Conservation (phyloP, 2,113 vertebrate genomes). For the Thymallus thymallus region DNA sequence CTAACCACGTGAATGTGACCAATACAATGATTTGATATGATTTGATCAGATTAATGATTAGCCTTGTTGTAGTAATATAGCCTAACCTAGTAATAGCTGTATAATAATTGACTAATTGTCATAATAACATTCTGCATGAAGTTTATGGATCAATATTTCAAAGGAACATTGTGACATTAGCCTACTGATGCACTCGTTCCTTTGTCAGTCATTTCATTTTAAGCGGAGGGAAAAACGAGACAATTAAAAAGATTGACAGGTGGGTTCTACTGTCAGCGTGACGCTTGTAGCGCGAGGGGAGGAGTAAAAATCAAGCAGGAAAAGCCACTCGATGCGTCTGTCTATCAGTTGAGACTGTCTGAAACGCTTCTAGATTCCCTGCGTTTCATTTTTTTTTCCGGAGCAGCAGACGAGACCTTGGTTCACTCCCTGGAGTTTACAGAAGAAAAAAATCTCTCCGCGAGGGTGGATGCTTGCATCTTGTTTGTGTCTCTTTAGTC, state of each 20-base stretch:
- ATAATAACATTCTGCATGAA: conserved; percentile 14
- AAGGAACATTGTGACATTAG: conserved; percentile 18
- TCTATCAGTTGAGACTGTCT: conserved; percentile 96
- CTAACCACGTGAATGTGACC: no score
- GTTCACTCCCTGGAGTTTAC: conserved; percentile 83
- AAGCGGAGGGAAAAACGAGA: conserved; percentile 75
- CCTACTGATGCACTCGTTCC: conserved; percentile 62
- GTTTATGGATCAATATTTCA: conserved; percentile 34
- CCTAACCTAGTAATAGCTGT: not conserved
- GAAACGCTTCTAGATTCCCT: conserved; percentile 90
- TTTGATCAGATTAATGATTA: not conserved
- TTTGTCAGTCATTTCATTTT: conserved; percentile 78
- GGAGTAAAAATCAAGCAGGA: conserved; percentile 93
- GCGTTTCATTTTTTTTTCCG: conserved; percentile 84
- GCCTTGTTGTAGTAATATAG: not conserved
- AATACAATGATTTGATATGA: no score
- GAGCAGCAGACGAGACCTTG: conserved; percentile 80
- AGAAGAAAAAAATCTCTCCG: conserved; percentile 73
- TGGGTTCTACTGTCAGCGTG: conserved; percentile 91
- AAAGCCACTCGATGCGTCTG: conserved; percentile 94
- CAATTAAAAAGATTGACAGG: conserved; percentile 93
- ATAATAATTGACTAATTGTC: not conserved
- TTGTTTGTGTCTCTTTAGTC: conserved; percentile 73
- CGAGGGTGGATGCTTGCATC: conserved; percentile 80
- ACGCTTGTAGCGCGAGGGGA: conserved; percentile 85